Evolutionary conservation across 2,113 vertebrate genomes (phyloP).

Genomic region (Mormyrus lacerda): DNA sequence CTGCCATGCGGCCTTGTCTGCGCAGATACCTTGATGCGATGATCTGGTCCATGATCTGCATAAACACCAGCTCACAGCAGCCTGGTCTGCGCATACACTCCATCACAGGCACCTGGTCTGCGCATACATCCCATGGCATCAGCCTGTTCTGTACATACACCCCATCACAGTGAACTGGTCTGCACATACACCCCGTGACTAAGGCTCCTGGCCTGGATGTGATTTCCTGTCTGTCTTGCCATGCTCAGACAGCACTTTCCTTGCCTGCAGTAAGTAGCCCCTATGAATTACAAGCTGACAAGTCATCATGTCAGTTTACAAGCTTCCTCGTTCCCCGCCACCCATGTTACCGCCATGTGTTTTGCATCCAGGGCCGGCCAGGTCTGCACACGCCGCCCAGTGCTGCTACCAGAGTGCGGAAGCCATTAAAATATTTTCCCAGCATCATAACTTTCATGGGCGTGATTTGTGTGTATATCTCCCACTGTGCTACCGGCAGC

Average conservation of each 20-base stretch:
- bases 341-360: slow-evolving; percentile 51
- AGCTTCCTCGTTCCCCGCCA: slow-evolving; percentile 57
- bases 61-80: no score
- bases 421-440: slow-evolving; percentile 68
- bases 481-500: slow-evolving; percentile 63
- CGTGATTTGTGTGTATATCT: slow-evolving; percentile 63
- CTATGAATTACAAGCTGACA: slow-evolving; percentile 71
- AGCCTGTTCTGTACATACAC: not conserved
- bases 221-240: slow-evolving; percentile 47
- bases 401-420: slow-evolving; percentile 43
- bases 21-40: not conserved
- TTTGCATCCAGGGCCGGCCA: slow-evolving; percentile 50
- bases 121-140: not conserved
- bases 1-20: not conserved
- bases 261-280: slow-evolving; percentile 45
- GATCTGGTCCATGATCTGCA: not conserved
- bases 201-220: slow-evolving; percentile 39
- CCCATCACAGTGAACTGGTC: not conserved
- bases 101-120: not conserved
- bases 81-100: not conserved
- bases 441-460: slow-evolving; percentile 60
- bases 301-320: slow-evolving; percentile 69
- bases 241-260: slow-evolving; percentile 44
- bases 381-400: slow-evolving; percentile 52
- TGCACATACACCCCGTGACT: not conserved